A percentile compares a stretch with the other conserved stretches of the same genome.
phyloP scores from a whole-genome alignment of 2,113 vertebrate genomes.

The Eulemur macaco region DNA sequence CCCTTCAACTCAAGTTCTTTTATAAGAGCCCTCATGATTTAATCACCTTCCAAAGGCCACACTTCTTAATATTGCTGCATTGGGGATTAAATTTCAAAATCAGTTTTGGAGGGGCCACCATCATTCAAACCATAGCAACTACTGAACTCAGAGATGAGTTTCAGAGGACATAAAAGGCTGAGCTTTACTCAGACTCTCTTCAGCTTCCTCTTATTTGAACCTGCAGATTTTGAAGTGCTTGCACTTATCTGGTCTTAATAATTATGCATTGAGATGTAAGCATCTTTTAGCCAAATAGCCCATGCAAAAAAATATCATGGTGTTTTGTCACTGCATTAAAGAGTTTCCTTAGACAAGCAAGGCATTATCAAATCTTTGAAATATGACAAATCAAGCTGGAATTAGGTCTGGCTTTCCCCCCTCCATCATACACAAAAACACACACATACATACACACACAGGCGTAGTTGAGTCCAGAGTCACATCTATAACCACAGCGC shows the following conservation, averaged over 20 bases:
- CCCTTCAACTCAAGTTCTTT: neutral
- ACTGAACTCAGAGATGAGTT: neutral
- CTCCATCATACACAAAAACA: neutral
- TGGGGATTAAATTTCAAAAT: neutral
- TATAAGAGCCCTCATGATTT: neutral
- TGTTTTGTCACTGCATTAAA: neutral
- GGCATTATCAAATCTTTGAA: neutral
- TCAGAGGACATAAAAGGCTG: neutral
- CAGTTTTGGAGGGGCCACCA: neutral
- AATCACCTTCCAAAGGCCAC: neutral
- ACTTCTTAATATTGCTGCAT: neutral
- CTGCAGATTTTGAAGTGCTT: neutral
- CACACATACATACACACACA: neutral
- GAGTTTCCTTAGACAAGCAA: neutral
- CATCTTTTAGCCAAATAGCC: neutral
- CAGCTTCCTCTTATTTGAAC: neutral
- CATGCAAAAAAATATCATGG: neutral
- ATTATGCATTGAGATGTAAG: neutral
- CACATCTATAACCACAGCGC: no score
- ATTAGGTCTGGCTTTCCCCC: neutral
- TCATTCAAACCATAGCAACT: neutral
- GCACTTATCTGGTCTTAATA: neutral
- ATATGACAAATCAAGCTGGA: neutral
- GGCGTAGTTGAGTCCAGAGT: neutral
- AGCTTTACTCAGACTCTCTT: neutral